Base-by-base conservation (phyloP, 2,888 invertebrate genomes). In the Argyra leucocephala region DNA sequence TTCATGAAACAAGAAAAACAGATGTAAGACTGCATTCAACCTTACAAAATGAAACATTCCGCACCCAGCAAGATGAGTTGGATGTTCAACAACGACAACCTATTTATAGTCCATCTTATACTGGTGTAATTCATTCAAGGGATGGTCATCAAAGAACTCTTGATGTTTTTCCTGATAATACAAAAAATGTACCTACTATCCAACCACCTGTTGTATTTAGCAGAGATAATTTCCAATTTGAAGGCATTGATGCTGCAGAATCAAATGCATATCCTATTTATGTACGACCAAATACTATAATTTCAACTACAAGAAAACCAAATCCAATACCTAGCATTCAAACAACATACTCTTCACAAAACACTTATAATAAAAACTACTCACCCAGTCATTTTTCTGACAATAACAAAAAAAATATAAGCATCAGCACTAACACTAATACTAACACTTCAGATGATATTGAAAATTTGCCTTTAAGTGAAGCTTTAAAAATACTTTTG, bases 71-170 rank as follows among this genome's bases (percentile, higher is more conserved):
- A 2, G 48, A 18, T 18, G 48, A 48, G 18, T 15, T n/a, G 1
- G 48, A 48, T 48, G 18, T 9, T 18, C 15, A 18, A 48, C 5
- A 22, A 7, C 48, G n/a, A 12, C 0, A 5, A 22, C 26, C 1
- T 57, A 37, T 10, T 24, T 78, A 78, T 22, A 78, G 76, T 70
- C 73, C 73, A 0, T 68, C 76, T 3, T 78, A 78, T 69, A 70
- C 78, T 0, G 77, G 73, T 1, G 77, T 78, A 15, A 69, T 76
- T 0, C 77, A 77, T 67, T 74, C 76, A 0, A 71, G 37, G n/a
- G 63, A 66, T 23, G 62, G 62, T 58, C 12, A 62, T 7, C 26
- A 60, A 26, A 24, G 7, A 26, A 18, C 18, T 24, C 7, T 26
- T 60, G 18, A 48, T 48, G n/a, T 48, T 18, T 24, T 22, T 63